Conservation (phyloP, 1,140 invertebrate genomes). For the Neodiprion virginianus region DNA sequence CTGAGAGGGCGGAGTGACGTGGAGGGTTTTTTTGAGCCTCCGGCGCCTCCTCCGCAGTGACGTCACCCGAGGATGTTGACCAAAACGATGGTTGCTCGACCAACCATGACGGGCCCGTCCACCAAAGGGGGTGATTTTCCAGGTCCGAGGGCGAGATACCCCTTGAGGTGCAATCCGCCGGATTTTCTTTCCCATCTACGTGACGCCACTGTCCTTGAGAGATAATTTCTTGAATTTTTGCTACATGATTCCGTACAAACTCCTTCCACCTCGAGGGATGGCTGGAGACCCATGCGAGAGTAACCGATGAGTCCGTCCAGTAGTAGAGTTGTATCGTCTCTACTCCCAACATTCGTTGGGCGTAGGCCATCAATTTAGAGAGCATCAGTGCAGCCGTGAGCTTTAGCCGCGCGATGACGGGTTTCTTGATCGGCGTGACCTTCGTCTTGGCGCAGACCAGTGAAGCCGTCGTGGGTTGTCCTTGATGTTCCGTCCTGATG, state of each 20-base stretch:
- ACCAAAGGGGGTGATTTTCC: slow-evolving; percentile 33
- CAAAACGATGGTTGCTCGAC: background rate
- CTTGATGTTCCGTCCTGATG: slow-evolving; percentile 6
- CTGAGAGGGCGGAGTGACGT: background rate
- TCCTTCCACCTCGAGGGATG: slow-evolving; percentile 37
- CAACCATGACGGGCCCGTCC: slow-evolving; percentile 25
- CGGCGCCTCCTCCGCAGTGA: background rate
- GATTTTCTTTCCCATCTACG: slow-evolving; percentile 36
- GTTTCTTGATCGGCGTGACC: slow-evolving; percentile 37
- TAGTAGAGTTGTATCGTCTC: background rate
- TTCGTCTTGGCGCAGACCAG: slow-evolving; percentile 39
- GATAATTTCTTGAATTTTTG: slow-evolving; percentile 32
- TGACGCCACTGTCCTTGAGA: slow-evolving; percentile 24
- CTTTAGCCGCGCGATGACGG: slow-evolving; percentile 40
- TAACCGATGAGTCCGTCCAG: slow-evolving; percentile 26
- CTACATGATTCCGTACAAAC: slow-evolving; percentile 42
- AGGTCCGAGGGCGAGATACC: slow-evolving; percentile 34
- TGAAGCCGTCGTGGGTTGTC: slow-evolving; percentile 11
- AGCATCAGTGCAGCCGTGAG: slow-evolving; percentile 31
- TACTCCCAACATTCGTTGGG: background rate
- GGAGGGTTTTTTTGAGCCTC: slow-evolving; percentile 1
- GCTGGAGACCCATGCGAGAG: slow-evolving; percentile 36
- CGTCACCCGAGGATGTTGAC: background rate
- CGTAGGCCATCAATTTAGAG: slow-evolving; percentile 22
- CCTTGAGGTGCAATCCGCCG: slow-evolving; percentile 37